Base-by-base conservation (phyloP, 2,113 vertebrate genomes). In the Tonatia bakeri region DNA sequence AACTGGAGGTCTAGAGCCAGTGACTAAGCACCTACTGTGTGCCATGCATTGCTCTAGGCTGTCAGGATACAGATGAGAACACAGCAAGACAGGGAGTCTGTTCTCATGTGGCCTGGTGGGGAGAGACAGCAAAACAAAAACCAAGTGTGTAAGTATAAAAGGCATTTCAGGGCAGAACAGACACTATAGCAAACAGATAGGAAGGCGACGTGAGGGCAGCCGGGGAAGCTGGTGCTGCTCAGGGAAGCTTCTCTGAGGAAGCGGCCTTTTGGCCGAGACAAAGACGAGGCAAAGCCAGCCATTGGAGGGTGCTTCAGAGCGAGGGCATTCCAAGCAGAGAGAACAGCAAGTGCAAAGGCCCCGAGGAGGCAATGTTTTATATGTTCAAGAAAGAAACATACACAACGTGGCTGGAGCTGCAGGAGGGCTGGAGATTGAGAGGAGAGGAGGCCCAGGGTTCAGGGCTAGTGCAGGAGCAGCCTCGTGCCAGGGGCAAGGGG, bases 191-290 rank as follows among this genome's bases (percentile, higher is more conserved):
- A 36, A 19, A 54, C 33, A 67, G 17, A 45, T 47, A 64, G 31
- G 2, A 0, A 2, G 5, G 73, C 5, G 26, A 17, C 10, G 2
- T 0, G 14, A 38, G 5, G 61, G 14, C 4, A 15, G 64, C 40
- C 9, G 73, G 50, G 76, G 79, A 6, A 4, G 75, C 54, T 20
- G 54, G 54, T 22, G 14, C 6, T 12, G 64, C 40, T 12, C 54
- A 67, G 40, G 69, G 79, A 6, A 4, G 75, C 85, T 56, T 50
- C 67, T 19, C 10, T 2, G 38, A 70, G 76, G 22, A 75, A 28
- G 45, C 0, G 3, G 36, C n/a, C n/a, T 72, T 50, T 10, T 31
- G 16, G 38, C 67, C 28, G 73, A 69, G 28, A 56, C 24, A 5
- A 16, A 8, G 89, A 50, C 0, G 54, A 50, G 79, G 69, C 47